These are phyloP conservation scores for Morpho deidamia DNA, from an alignment of 2,888 invertebrate genomes.

Conservation along the genomic window DNA sequence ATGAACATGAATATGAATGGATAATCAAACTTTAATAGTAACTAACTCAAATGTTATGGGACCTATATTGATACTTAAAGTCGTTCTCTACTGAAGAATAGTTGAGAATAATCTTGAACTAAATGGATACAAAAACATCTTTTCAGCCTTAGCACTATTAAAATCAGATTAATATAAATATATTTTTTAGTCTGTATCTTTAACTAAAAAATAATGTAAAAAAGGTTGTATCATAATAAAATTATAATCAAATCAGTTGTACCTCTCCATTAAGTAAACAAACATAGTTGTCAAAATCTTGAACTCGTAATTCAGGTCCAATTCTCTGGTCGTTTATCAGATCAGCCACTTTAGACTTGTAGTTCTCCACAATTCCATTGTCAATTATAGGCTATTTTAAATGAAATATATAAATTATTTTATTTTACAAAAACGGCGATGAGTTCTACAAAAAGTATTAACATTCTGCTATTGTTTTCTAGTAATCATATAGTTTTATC, in stretches of 20 bases:
- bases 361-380: slow-evolving; percentile 80
- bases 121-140: too few species aligned
- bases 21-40: too few species aligned
- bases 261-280: slow-evolving; percentile 85
- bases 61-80: too few species aligned
- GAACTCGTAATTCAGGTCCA: slow-evolving; percentile 84
- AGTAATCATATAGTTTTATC: not conserved
- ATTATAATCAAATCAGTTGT: not conserved
- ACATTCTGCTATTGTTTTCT: not conserved
- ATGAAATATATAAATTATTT: slow-evolving; percentile 1
- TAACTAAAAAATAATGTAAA: too few species aligned
- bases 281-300: slow-evolving; percentile 90
- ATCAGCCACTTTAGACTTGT: slow-evolving; percentile 79
- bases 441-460: too few species aligned
- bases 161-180: not conserved
- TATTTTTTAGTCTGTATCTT: not conserved
- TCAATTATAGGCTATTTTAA: slow-evolving; percentile 85
- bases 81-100: too few species aligned
- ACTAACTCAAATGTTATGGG: too few species aligned
- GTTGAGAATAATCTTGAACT: too few species aligned
- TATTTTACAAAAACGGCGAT: not conserved
- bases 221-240: too few species aligned
- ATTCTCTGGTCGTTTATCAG: slow-evolving; percentile 85
- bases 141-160: too few species aligned
- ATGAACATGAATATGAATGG: too few species aligned